Evolutionary conservation across 2,113 vertebrate species (phyloP).

Genomic region (Hyla sarda): DNA sequence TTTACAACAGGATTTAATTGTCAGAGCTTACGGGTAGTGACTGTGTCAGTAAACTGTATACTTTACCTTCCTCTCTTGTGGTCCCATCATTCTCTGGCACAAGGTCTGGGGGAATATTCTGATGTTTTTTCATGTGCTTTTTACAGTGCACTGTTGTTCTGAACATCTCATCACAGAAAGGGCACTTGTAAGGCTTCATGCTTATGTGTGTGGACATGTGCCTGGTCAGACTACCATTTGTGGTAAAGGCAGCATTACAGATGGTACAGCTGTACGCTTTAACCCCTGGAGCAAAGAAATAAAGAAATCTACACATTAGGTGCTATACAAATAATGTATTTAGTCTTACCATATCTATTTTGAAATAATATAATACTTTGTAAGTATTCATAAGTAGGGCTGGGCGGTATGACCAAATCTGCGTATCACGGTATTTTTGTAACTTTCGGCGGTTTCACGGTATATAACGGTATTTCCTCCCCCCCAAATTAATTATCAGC

Average conservation of each 20-base stretch:
- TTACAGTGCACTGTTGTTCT: slow-evolving; percentile 89
- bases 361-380: too few species aligned
- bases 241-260: slow-evolving; percentile 92
- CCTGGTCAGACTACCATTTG: slow-evolving; percentile 95
- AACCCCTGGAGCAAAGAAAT: slow-evolving; percentile 75
- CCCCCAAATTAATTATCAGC: too few species aligned
- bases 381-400: too few species aligned
- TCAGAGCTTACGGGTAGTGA: too few species aligned
- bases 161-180: slow-evolving; percentile 91
- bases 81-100: slow-evolving; percentile 72
- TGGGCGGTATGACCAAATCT: too few species aligned
- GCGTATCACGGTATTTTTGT: too few species aligned
- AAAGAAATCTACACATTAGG: not conserved
- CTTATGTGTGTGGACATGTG: slow-evolving; percentile 93
- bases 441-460: too few species aligned
- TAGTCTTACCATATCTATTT: not conserved
- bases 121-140: slow-evolving; percentile 93
- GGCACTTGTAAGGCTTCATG: slow-evolving; percentile 91
- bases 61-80: slow-evolving; percentile 56
- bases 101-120: slow-evolving; percentile 69
- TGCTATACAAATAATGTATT: not conserved
- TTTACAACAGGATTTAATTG: too few species aligned
- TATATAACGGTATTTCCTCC: too few species aligned
- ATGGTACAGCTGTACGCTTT: slow-evolving; percentile 93
- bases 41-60: too few species aligned